Conservation (phyloP, 2,113 vertebrate species). For the Thunnus maccoyii region DNA sequence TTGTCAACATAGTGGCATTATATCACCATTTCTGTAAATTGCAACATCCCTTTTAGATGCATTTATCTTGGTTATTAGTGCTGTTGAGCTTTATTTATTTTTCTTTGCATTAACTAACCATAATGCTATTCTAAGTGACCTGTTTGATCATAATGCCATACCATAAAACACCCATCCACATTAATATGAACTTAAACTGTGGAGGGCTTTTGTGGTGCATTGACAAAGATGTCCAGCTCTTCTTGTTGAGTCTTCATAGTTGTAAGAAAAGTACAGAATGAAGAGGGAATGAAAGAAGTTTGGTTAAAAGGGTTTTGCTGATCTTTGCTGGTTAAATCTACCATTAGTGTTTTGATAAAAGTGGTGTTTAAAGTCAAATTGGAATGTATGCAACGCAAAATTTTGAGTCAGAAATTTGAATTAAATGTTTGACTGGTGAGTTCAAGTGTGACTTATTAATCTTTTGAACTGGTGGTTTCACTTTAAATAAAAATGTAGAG, state of each 20-base stretch:
- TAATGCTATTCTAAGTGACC: conserved; percentile 23
- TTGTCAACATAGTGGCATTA: background rate
- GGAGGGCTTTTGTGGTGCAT: too few species aligned
- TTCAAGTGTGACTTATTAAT: background rate
- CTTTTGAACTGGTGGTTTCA: conserved; percentile 5
- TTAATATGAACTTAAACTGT: background rate
- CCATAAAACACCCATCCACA: background rate
- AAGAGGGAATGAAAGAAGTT: background rate
- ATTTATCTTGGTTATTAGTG: background rate
- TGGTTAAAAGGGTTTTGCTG: background rate
- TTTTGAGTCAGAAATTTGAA: background rate
- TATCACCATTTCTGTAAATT: conserved; percentile 4
- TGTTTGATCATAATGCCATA: conserved; percentile 16
- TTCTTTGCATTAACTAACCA: conserved; percentile 11
- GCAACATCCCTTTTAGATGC: conserved; percentile 18
- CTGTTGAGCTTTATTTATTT: background rate
- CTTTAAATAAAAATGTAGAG: background rate
- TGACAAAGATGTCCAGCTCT: background rate
- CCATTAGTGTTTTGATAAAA: background rate
- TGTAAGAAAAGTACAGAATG: background rate
- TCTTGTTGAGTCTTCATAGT: background rate
- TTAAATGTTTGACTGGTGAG: conserved; percentile 23
- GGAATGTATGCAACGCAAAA: conserved; percentile 11
- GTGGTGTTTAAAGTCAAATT: background rate
- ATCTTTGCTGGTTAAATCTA: background rate